Evolutionary conservation across 2,797 vertebrate species (phyloP), one percentile per base, ranked within the genome.

Genomic region (Antrozous pallidus): DNA sequence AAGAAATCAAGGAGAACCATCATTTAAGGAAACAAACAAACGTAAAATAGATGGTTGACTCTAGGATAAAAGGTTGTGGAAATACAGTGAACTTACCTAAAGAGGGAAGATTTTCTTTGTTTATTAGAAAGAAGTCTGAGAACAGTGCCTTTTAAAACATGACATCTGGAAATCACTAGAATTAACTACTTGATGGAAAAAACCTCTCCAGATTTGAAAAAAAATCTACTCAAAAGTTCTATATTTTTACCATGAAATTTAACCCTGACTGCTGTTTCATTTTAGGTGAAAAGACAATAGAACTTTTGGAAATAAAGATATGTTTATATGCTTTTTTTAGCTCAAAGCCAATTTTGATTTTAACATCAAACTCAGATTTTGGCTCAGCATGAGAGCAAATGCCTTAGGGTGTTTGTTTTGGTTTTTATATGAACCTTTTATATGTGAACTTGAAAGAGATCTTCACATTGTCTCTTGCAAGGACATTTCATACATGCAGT

Each of bases 161-260:
- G 77, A 75, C 91, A 84, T 90, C 67, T 96, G 80, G 75, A 93
- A 93, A 11, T 92, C 85, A 90, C 75, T 94, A 94, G 75, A 49
- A 90, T 85, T 83, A 91, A 86, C 47, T 88, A 78, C 65, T 92
- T 94, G 61, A 67, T 94, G 51, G 61, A 38, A 78, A 81, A 33
- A 90, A 33, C 47, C 61, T 95, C 90, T 8, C 5, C 33, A 96
- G 80, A 94, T 79, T 73, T 73, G 74, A 73, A 93, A 75, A 78
- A 84, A 18, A 51, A 79, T 24, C 40, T 93, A 73, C 4, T 22
- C 47, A 65, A 33, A 80, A 88, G 47, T 93, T 95, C 45, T 85
- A 17, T 92, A 63, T 93, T 73, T 81, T 75, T n/a, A 69, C 12
- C 45, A 56, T 36, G 31, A 88, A 93, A 90, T 40, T 73, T 91